Evolutionary conservation across 2,888 invertebrate genomes (phyloP), one percentile per base, ranked within the genome.

Genomic region (Pasiphila rectangulata): DNA sequence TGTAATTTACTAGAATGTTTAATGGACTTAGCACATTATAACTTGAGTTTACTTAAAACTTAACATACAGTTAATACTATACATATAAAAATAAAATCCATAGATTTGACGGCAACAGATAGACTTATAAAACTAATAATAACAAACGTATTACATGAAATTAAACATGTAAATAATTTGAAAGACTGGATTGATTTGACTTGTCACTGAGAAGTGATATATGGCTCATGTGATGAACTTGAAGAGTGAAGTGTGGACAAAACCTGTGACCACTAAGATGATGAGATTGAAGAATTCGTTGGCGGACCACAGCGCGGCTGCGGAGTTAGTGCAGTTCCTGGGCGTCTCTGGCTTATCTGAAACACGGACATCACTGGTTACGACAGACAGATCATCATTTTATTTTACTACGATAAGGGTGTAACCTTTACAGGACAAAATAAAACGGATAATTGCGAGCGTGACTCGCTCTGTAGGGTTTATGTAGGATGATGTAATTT

Each of bases 21-120:
- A 75, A 73, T 81, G 79, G 78, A 82, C 82, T 76, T 71, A 69
- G 81, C 76, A 78, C 82, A 85, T 84, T 83, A 70, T 72, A 85
- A 83, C 77, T 80, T 82, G 71, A 83, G 75, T 75, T 83, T 53
- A 77, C 83, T 84, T 84, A 84, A 53, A 83, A 83, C 69, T 83
- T 83, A 84, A 71, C 72, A 75, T 75, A 73, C 72, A 63, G 58
- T 65, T 67, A 62, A 72, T 70, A 71, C 72, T 69, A 78, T 76
- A 56, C 45, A 58, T 59, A 59, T 49, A 59, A 56, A 59, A 59
- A 56, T 54, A 80, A 78, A 78, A 79, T 79, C 68, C 69, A 70
- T 70, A 72, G 61, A 67, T 72, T 73, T 72, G 64, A 72, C 69
- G 69, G 72, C 74, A 78, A 79, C 60, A 62, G 53, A 75, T 72